These are phyloP conservation scores for Diachasma alloeum DNA, from an alignment of 1,140 invertebrate genomes.

Conservation along the genomic window DNA sequence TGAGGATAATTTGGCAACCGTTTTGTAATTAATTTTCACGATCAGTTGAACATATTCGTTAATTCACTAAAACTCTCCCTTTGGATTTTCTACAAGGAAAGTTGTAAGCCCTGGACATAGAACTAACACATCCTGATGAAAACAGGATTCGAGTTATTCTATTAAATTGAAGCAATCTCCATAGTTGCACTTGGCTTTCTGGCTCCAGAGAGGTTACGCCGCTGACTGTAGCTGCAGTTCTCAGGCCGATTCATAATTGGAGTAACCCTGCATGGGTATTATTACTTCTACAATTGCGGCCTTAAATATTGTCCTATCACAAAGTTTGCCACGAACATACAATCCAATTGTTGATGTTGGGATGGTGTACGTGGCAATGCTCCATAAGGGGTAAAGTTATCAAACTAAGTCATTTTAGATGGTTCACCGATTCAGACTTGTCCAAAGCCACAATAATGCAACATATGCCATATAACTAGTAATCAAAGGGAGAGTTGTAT, in stretches of 20 bases:
- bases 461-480: not conserved
- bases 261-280: not conserved
- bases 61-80: too few relatives aligned
- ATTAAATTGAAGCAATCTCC: not conserved
- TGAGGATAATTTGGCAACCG: not conserved
- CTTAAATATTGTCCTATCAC: not conserved
- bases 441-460: not conserved
- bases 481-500: not conserved
- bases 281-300: not conserved
- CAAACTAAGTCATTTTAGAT: not conserved
- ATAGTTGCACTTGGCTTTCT: not conserved
- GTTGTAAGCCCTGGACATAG: not conserved
- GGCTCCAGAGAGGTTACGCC: not conserved
- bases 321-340: not conserved
- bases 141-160: not conserved
- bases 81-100: not conserved
- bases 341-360: not conserved
- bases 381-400: not conserved
- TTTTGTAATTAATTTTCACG: not conserved
- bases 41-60: too few relatives aligned
- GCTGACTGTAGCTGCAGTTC: not conserved
- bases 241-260: not conserved
- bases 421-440: not conserved
- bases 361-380: not conserved
- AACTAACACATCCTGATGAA: not conserved